A percentile compares a stretch with the other conserved stretches of the same genome.
Evolutionary conservation across 2,797 vertebrate species (phyloP).

Genomic region (Psittacula derbiana): DNA sequence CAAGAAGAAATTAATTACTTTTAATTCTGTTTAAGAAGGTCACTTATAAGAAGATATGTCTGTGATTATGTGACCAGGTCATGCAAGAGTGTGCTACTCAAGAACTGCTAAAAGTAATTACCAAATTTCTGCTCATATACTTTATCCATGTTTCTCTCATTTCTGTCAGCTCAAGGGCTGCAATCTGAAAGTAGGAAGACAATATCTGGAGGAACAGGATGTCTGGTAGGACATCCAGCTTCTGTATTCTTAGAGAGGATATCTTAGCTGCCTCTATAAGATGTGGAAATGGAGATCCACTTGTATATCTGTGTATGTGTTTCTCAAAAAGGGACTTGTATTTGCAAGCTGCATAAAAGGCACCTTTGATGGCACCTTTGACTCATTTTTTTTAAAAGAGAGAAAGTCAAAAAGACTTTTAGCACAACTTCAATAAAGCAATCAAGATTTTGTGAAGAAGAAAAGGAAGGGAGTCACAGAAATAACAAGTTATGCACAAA

Average conservation of each 20-base stretch:
- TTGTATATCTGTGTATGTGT: not conserved
- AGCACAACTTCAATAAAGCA: not conserved
- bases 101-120: not conserved
- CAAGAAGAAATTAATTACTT: not conserved
- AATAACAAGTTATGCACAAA: not conserved
- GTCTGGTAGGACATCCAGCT: not conserved
- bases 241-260: not conserved
- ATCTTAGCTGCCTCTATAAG: not conserved
- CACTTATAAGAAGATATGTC: not conserved
- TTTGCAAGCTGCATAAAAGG: not conserved
- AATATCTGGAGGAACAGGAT: not conserved
- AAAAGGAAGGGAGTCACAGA: not conserved
- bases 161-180: not conserved
- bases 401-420: not conserved
- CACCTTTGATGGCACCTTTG: not conserved
- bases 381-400: not conserved
- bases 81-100: not conserved
- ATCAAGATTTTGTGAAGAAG: not conserved
- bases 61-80: not conserved
- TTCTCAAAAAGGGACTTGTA: not conserved
- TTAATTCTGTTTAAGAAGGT: not conserved
- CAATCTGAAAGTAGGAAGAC: not conserved
- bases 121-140: not conserved
- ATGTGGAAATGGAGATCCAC: not conserved
- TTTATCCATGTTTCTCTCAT: not conserved